Evolutionary conservation across 2,797 vertebrate species (phyloP).

Genomic region (Vipera latastei): DNA sequence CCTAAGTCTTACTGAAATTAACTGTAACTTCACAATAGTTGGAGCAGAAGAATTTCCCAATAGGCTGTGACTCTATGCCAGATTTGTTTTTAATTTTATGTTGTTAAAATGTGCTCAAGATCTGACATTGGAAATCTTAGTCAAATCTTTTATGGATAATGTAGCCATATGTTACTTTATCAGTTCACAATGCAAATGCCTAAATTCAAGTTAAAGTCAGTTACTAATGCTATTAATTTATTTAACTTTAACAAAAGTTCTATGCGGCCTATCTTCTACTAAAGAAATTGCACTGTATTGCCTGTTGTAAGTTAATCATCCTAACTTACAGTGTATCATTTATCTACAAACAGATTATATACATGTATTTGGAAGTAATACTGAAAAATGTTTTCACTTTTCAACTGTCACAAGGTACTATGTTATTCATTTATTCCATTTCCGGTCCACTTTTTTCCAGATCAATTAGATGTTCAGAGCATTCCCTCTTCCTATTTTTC

Average conservation of each 20-base stretch:
- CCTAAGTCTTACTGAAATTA: neutral
- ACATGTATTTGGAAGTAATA: neutral
- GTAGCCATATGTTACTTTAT: neutral
- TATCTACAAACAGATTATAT: neutral
- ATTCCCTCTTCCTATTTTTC: neutral
- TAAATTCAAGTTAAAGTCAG: neutral
- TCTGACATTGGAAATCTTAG: neutral
- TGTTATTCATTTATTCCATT: neutral
- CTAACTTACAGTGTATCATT: neutral
- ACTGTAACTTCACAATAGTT: neutral
- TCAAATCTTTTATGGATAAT: neutral
- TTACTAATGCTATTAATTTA: neutral
- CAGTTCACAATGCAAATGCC: neutral
- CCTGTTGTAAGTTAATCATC: neutral
- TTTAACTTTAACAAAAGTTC: neutral
- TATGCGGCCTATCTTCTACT: neutral
- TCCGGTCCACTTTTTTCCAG: neutral
- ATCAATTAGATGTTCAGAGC: neutral
- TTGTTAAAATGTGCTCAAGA: neutral
- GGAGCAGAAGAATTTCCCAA: neutral
- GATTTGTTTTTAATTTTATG: neutral
- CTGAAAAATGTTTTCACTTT: neutral
- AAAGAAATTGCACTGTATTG: neutral
- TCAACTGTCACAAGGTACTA: neutral
- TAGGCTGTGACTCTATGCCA: neutral